Evolutionary conservation across 2,888 invertebrate genomes (phyloP), one percentile per base, ranked within the genome.

Genomic region (Syritta pipiens): DNA sequence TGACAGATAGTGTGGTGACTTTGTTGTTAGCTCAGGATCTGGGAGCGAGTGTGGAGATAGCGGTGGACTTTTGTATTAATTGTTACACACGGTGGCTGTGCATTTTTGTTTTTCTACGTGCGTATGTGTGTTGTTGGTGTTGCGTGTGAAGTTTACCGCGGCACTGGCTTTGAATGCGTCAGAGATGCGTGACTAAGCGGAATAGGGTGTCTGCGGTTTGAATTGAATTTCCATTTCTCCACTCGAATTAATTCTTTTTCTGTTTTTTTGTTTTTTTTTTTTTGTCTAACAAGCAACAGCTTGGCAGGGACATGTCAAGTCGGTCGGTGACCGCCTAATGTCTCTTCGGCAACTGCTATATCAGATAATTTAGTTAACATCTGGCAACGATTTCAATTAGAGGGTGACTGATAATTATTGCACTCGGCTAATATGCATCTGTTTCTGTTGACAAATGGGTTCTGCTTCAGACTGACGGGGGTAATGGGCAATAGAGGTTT

Each of bases 401-500:
- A 57, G 55, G 68, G 68, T 59, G 62, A 55, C 32, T 68, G 49
- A 68, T 75, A 75, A 75, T 62, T 75, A 75, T 62, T 68, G 53
- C n/a, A n/a, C 46, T 60, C 28, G 28, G 42, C 42, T 68, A 57
- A 75, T 68, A 57, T 62, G 68, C 55, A 62, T 62, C 68, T 62
- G 49, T 20, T 69, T 46, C 26, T 42, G 26, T 14, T 60, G 60
- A 67, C 48, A 68, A 68, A 48, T 69, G 42, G 24, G 12, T 49
- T 42, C 17, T 48, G 10, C 5, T 17, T 17, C 35, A 17, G 37
- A 7, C 6, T 32, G 32, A 3, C 35, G 35, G 10, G 5, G 35
- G 35, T 10, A 14, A 17, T 3, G 37, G 37, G 17, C n/a, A n/a
- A n/a, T n/a, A n/a, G n/a, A n/a, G n/a, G n/a, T n/a, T n/a, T n/a